A percentile compares a stretch with the other conserved stretches of the same genome.
These are phyloP conservation scores for Plestiodon gilberti DNA, from an alignment of 2,113 vertebrate genomes.

Conservation along the genomic window DNA sequence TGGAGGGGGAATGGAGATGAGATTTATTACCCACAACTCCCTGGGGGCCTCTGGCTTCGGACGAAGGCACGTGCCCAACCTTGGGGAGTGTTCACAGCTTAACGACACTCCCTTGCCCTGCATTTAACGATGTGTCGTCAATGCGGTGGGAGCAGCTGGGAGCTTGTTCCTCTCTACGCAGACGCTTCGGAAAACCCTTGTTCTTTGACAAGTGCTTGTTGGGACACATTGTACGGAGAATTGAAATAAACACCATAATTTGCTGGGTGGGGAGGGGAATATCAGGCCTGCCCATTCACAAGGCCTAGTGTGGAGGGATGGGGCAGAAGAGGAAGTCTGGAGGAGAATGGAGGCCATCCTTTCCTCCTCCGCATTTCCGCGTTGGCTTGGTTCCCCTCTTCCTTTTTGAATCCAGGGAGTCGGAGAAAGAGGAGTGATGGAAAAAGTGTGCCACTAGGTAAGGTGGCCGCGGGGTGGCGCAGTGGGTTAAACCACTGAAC, in stretches of 20 bases:
- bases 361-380: no score
- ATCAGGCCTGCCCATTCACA: no score
- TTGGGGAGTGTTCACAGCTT: slow-evolving; percentile 21
- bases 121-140: slow-evolving; percentile 14
- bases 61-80: slow-evolving; percentile 16
- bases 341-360: no score
- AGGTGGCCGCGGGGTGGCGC: no score
- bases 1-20: slow-evolving; percentile 42
- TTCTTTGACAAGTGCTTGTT: slow-evolving; percentile 33
- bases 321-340: no score
- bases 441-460: no score
- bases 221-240: background rate
- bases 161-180: slow-evolving; percentile 36
- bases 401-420: no score
- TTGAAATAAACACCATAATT: background rate
- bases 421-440: no score
- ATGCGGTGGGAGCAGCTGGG: slow-evolving; percentile 15
- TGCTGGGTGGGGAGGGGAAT: no score
- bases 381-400: no score
- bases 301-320: no score
- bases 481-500: no score
- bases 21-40: slow-evolving; percentile 4
- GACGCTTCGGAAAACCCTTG: slow-evolving; percentile 1
- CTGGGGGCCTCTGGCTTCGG: slow-evolving; percentile 48
- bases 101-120: background rate